These are phyloP conservation scores for Thamnophis elegans DNA, from an alignment of 2,797 vertebrate genomes.

Conservation along the genomic window DNA sequence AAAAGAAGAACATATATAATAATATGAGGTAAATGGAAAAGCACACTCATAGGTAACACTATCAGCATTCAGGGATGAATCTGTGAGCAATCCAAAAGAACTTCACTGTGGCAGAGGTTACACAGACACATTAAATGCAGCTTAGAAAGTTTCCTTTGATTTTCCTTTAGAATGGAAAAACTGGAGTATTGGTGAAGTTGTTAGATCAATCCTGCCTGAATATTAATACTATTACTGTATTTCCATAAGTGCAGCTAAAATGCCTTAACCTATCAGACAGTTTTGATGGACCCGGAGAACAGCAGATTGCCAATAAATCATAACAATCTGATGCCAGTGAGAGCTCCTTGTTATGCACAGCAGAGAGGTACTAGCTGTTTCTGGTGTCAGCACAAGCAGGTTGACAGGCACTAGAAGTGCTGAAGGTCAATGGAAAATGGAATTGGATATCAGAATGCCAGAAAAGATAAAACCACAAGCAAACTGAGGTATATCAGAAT, in stretches of 20 bases:
- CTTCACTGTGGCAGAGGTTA: neutral
- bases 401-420: constrained; percentile 7
- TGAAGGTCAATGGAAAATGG: constrained; percentile 22
- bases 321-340: constrained; percentile 7
- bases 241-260: constrained; percentile 11
- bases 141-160: neutral
- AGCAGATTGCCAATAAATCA: constrained; percentile 25
- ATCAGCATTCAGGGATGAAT: neutral
- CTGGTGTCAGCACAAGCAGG: constrained; percentile 12
- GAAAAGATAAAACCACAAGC: constrained; percentile 35
- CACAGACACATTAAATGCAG: neutral
- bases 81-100: neutral
- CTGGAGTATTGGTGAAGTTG: neutral
- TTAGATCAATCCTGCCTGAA: constrained; percentile 11
- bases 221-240: constrained; percentile 10
- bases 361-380: neutral
- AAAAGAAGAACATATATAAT: neutral
- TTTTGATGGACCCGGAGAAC: neutral
- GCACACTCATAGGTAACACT: neutral
- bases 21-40: neutral
- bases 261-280: constrained; percentile 2
- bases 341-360: constrained; percentile 19
- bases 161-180: neutral
- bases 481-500: constrained; percentile 12
- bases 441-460: constrained; percentile 15